Percentiles rank a stretch among this genome's conserved stretches.
Conservation (phyloP, 2,113 vertebrate species). For the Motacilla tschutschensis region DNA sequence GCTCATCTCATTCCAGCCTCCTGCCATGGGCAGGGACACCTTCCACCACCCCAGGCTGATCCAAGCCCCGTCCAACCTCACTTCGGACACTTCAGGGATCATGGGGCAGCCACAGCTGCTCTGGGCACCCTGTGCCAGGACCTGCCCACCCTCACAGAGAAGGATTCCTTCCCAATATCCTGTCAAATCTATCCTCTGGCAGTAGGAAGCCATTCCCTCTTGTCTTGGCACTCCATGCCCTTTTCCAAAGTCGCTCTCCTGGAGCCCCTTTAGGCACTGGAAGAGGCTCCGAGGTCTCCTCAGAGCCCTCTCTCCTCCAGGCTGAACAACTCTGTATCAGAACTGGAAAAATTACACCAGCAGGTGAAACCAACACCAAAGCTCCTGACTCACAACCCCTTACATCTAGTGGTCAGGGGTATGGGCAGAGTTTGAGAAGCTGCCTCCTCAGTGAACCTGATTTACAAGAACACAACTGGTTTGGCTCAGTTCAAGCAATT, state of each 20-base stretch:
- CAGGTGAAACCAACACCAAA: not conserved
- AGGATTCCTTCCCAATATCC: fast-evolving
- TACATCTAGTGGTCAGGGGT: not conserved
- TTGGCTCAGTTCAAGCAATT: not conserved
- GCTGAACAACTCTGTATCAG: fast-evolving
- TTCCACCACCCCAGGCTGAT: fast-evolving
- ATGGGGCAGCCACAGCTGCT: not conserved
- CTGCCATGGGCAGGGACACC: not conserved
- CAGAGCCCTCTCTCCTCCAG: not conserved
- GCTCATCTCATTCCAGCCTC: not conserved
- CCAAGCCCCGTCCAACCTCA: fast-evolving
- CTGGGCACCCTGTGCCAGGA: not conserved
- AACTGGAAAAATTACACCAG: not conserved
- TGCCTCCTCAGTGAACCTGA: not conserved
- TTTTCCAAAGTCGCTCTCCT: not conserved
- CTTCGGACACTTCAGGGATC: fast-evolving
- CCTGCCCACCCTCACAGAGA: fast-evolving
- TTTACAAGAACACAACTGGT: not conserved
- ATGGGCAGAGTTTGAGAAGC: not conserved
- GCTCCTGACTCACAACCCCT: not conserved
- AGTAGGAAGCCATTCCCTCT: not conserved
- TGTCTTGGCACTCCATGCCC: not conserved
- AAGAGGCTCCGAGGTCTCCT: not conserved
- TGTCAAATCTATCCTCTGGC: fast-evolving
- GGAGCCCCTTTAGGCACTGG: not conserved